Percentiles rank a stretch among this genome's conserved stretches.
Conservation (phyloP, 2,888 invertebrate species). For the Rhogogaster chlorosoma region DNA sequence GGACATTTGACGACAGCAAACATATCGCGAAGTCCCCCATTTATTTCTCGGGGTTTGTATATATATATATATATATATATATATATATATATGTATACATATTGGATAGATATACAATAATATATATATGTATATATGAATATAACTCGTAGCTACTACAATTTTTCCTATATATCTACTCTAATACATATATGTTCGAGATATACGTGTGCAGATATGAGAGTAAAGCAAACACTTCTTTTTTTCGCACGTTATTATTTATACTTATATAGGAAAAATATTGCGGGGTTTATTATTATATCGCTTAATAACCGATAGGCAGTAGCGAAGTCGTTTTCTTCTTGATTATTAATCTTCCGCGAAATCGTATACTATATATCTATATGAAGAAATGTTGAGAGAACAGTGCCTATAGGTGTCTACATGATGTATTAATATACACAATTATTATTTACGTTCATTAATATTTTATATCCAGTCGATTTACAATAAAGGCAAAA, state of each 20-base stretch:
- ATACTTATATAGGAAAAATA: background rate
- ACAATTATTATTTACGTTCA: background rate
- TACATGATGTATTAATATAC: background rate
- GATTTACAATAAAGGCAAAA: background rate
- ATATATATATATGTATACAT: background rate
- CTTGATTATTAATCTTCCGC: background rate
- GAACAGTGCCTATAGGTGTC: background rate
- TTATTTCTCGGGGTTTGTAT: background rate
- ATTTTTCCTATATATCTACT: background rate
- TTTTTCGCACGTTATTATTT: conserved; percentile 19
- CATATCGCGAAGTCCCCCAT: conserved; percentile 31
- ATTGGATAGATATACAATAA: background rate
- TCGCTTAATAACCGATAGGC: background rate
- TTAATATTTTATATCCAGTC: background rate
- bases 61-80: conserved; percentile 12
- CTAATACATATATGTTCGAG: background rate
- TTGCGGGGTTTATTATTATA: background rate
- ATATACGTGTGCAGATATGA: background rate
- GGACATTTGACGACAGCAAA: conserved; percentile 44
- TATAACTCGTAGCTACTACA: background rate
- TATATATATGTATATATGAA: background rate
- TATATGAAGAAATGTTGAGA: conserved; percentile 23
- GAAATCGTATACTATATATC: background rate
- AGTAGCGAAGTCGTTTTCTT: background rate
- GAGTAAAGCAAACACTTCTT: conserved; percentile 28